Evolutionary conservation across 2,113 vertebrate genomes (phyloP), one percentile per base, ranked within the genome.

Genomic region (Butorides virescens): DNA sequence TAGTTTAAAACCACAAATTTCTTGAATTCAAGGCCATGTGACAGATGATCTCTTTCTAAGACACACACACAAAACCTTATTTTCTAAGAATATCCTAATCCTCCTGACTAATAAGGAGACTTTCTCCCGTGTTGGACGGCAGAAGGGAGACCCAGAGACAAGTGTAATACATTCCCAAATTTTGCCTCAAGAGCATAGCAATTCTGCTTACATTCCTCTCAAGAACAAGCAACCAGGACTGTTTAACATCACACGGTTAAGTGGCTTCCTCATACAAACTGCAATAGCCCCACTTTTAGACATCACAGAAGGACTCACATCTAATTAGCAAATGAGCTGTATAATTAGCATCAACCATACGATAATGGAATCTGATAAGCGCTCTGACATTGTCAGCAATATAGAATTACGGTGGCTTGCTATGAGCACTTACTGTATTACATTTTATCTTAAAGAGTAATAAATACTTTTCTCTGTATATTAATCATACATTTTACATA

Each of bases 241-340:
- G 12, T 71, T 63, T 42, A 75, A 61, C 21, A 46, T 37, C 46
- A 37, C 2, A 0, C 34, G 66, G 30, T 66, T 66, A 42, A 58
- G 29, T 30, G 44, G 15, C 27, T 66, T 83, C 36, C 73, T 89
- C 44, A 67, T 9, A 70, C 15, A 89, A 84, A 86, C 10, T 50
- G 42, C 53, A 62, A 58, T 34, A 76, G 46, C 6, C 9, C 5
- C 42, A 23, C 55, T 91, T 80, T 55, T 34, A 92, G 34, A 37
- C 77, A 11, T 47, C 87, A 63, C 58, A 73, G 75, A 58, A 94
- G 50, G n/a, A 82, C 21, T 82, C 30, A 13, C 6, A 76, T 39
- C 76, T 89, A 82, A 94, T 72, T 92, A 89, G 68, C 72, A 93
- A 96, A 90, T 63, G 50, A 93, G 58, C 36, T 70, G 46, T 19